Evolutionary conservation across 1,140 invertebrate species (phyloP).

Genomic region (Trialeurodes vaporariorum): DNA sequence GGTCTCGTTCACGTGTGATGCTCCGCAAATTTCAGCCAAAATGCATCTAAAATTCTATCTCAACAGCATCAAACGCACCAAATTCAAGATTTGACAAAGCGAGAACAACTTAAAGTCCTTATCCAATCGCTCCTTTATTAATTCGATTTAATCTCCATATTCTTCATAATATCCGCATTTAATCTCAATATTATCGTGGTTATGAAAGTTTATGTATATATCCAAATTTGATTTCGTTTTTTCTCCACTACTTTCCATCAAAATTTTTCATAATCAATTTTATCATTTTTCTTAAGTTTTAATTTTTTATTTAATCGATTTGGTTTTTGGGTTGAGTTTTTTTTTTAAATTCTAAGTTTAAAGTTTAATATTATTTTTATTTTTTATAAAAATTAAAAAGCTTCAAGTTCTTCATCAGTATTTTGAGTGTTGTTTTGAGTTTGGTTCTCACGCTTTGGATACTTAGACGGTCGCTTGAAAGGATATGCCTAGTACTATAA

Average conservation of each 20-base stretch:
- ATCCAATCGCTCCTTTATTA: no score
- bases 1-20: background rate
- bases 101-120: no score
- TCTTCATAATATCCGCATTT: no score
- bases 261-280: background rate
- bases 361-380: no score
- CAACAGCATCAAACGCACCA: background rate
- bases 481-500: slow-evolving; percentile 18
- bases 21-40: background rate
- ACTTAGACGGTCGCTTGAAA: background rate
- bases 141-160: no score
- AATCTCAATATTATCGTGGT: background rate
- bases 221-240: background rate
- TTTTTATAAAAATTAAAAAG: background rate
- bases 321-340: background rate
- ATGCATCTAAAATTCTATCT: background rate
- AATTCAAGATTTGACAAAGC: slow-evolving; percentile 10
- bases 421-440: slow-evolving; percentile 9
- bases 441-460: slow-evolving; percentile 5
- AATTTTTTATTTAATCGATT: background rate
- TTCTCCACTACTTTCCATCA: background rate
- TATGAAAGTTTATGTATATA: background rate
- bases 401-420: background rate
- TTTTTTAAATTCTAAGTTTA: background rate
- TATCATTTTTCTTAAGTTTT: no score